Base-by-base conservation (phyloP, 2,888 invertebrate species). In the Megamerina dolium region DNA sequence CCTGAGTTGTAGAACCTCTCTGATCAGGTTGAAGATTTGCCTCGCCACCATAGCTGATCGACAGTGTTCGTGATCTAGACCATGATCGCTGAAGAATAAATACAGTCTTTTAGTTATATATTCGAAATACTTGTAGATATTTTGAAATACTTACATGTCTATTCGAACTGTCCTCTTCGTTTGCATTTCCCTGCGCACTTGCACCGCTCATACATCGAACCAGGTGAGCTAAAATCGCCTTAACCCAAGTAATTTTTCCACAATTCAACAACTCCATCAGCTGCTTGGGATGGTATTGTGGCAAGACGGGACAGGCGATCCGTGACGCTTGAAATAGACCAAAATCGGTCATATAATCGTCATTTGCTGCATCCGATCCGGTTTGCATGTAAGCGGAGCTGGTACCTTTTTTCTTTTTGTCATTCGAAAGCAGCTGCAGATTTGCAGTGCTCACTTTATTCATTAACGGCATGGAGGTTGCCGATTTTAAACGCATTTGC, bases 241-340 rank as follows among this genome's bases (percentile, higher is more conserved):
- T 96, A 0, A 99, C 99, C 83, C 97, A 90, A 60, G 92, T 79
- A 55, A 94, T 95, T 74, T 95, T 96, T 3, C 99, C 99, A 41
- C 95, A 96, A 74, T 97, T 97, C 20, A 99, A 77, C 29, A 99
- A 74, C 64, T 99, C 99, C 89, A 99, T 96, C 26, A 99, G 75
- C 63, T 97, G 97, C 63, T 96, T 96, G 0, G 99, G 99, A 74
- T 99, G 99, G 68, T 99, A 99, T 63, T 99, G 99, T 0, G 99
- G 99, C 46, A 99, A 74, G 31, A 97, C 95, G 0, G 97, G 97
- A 59, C 94, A 97, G 1, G 96, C 95, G 64, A 96, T 88, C 49
- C 95, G 81, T 5, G 95, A 92, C 0, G 97, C 96, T 72, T 99
- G 97, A 72, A 99, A 99, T 39, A 99, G 73, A 0, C 93, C 93